Conservation (phyloP, 2,797 vertebrate genomes). For the Falco cherrug region DNA sequence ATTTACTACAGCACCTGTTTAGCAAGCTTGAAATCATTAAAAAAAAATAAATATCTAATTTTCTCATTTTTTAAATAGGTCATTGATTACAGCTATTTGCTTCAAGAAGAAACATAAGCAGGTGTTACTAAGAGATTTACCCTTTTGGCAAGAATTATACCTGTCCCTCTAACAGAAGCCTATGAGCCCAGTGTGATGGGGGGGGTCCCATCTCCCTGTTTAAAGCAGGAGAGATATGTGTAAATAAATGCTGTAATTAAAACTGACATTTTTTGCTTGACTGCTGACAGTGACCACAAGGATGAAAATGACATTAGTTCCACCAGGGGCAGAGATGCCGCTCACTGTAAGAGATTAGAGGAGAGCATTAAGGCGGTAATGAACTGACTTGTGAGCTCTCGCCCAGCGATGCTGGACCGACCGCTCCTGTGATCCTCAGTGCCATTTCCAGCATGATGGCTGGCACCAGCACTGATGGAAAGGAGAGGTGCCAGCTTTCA, state of each 20-base stretch:
- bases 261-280: neutral
- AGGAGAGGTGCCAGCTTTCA: neutral
- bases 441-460: neutral
- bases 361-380: neutral
- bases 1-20: conserved; percentile 23
- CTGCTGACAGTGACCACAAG: neutral
- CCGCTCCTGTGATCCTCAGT: neutral
- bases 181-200: neutral
- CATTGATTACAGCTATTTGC: neutral
- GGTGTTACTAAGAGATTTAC: neutral
- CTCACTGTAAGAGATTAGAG: neutral
- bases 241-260: conserved; percentile 58
- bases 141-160: neutral
- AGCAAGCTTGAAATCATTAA: conserved; percentile 18
- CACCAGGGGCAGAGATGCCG: neutral
- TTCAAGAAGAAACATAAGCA: neutral
- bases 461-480: neutral
- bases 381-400: neutral
- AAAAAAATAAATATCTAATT: neutral
- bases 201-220: neutral
- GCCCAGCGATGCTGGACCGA: neutral
- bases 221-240: conserved; percentile 4
- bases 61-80: neutral
- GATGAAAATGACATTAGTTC: conserved; percentile 43
- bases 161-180: neutral